phyloP scores from a whole-genome alignment of 2,113 vertebrate genomes.

The Nannospalax galili region DNA sequence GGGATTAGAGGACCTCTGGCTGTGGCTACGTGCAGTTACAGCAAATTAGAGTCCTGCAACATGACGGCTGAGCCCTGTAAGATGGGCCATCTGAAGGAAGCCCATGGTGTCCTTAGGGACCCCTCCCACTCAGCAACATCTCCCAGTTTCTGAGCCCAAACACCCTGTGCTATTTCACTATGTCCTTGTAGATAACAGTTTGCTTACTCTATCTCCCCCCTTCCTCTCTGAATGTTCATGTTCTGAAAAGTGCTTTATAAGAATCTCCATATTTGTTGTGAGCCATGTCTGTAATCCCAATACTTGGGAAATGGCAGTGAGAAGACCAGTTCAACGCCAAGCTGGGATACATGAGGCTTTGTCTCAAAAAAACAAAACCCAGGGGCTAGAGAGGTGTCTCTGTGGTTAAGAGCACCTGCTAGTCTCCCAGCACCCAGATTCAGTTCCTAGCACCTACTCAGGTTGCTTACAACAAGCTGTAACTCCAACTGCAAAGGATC shows the following conservation, averaged over 20 bases:
- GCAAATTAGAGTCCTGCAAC: too few relatives aligned
- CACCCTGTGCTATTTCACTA: not conserved
- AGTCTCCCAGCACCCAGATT: too few relatives aligned
- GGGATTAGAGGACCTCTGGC: not conserved
- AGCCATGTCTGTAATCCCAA: not conserved
- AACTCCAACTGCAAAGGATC: too few relatives aligned
- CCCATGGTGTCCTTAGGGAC: not conserved
- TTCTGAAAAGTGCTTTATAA: not conserved
- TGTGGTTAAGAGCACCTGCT: too few relatives aligned
- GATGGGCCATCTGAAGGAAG: not conserved
- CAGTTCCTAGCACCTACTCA: too few relatives aligned
- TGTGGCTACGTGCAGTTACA: too few relatives aligned
- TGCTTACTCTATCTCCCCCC: not conserved
- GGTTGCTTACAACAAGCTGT: too few relatives aligned
- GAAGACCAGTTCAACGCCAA: not conserved
- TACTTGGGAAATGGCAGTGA: not conserved
- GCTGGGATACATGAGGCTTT: not conserved
- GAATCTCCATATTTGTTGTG: not conserved
- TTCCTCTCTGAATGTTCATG: not conserved
- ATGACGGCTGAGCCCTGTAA: not conserved
- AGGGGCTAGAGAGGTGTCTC: not conserved
- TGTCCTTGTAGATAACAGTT: not conserved
- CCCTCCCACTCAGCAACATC: too few relatives aligned
- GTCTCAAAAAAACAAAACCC: not conserved
- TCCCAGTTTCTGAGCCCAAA: not conserved